phyloP scores from a whole-genome alignment of 2,797 vertebrate species.

The Thamnophis elegans region DNA sequence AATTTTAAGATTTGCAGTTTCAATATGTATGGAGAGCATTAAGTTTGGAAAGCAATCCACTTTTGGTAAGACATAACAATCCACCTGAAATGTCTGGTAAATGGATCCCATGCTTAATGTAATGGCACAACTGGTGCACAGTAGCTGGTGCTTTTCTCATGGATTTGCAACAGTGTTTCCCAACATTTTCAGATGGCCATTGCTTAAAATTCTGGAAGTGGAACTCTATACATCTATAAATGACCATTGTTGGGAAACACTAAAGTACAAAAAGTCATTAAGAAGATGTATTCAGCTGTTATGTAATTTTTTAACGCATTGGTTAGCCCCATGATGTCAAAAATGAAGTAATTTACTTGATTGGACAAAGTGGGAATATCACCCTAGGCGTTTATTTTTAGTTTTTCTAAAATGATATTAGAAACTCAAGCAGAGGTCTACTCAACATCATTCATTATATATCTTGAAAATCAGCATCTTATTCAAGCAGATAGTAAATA shows the following conservation, averaged over 20 bases:
- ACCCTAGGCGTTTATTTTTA: not conserved
- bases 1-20: not conserved
- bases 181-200: not conserved
- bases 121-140: not conserved
- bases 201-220: not conserved
- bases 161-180: not conserved
- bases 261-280: not conserved
- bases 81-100: not conserved
- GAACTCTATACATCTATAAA: not conserved
- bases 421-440: not conserved
- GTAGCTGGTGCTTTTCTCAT: not conserved
- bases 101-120: not conserved
- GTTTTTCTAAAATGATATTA: not conserved
- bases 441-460: not conserved
- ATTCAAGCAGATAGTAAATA: not conserved
- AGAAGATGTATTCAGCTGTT: not conserved
- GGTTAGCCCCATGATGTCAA: not conserved
- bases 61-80: not conserved
- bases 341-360: not conserved
- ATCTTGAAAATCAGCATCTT: not conserved
- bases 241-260: not conserved
- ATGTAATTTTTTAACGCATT: not conserved
- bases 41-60: not conserved
- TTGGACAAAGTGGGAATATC: not conserved
- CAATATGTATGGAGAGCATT: not conserved